Evolutionary conservation across 2,113 vertebrate species (phyloP), one percentile per base, ranked within the genome.

Genomic region (Psettodes erumei): DNA sequence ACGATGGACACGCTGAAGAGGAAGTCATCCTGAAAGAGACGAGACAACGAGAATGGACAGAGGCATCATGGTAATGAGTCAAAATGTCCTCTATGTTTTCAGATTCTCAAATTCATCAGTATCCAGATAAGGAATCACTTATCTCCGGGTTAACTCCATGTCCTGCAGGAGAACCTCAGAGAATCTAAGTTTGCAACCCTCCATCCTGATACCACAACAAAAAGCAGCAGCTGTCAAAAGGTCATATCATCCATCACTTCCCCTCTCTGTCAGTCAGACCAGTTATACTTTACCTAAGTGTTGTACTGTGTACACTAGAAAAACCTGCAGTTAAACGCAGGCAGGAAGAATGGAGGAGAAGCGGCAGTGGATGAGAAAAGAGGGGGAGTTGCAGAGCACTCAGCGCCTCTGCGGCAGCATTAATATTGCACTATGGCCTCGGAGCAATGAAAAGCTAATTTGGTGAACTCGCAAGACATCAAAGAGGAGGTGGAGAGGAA

Each of bases 1-100:
- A 99, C 82, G 75, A 99, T 94, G 66, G 98, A 98, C 82, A 99
- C 97, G 4, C 96, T 96, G 73, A 98, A 99, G 62, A 99, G 95
- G 91, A 99, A 99, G 67, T 95, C 94, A 40, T 97, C 98, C 98
- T 99, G 90, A 37, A 78, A 79, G 47, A 77, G 19, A 71, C 11
- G 13, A 18, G 23, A 23, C 9, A 25, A 8, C 8, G 16, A 1
- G 16, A 1, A 50, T 5, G 25, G 21, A 19, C 7, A n/a, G 6
- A 45, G 13, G 6, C 45, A 1, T n/a, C 15, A 47, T n/a, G 45
- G 19, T 5, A 7, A 47, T 47, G 19, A 19, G 19, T n/a, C n/a
- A n/a, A n/a, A n/a, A n/a, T n/a, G n/a, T n/a, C n/a, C n/a, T n/a
- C n/a, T n/a, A n/a, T n/a, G n/a, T n/a, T n/a, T n/a, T n/a, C n/a